phyloP scores from a whole-genome alignment of 1,140 invertebrate genomes.

The Drosophila simulans region DNA sequence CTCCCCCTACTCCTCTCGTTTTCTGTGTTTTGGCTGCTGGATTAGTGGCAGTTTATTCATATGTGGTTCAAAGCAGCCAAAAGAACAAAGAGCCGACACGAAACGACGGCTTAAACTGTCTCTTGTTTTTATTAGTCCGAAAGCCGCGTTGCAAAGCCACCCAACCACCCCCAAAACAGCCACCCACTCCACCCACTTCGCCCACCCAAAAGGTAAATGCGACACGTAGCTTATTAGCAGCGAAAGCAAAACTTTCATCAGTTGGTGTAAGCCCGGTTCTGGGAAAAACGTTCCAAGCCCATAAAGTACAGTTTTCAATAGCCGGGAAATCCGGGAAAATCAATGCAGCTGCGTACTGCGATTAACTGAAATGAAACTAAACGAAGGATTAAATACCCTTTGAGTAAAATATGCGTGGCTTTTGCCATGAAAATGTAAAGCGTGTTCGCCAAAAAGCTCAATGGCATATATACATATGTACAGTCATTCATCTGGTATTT shows the following conservation, averaged over 20 bases:
- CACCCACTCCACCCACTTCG: background rate
- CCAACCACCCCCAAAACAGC: background rate
- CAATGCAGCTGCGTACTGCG: slow-evolving; percentile 9
- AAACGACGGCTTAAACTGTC: slow-evolving; percentile 55
- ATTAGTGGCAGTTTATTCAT: slow-evolving; percentile 24
- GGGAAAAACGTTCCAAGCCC: slow-evolving; percentile 24
- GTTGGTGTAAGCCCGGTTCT: slow-evolving; percentile 1
- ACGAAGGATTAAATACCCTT: background rate
- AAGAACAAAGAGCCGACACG: slow-evolving; percentile 41
- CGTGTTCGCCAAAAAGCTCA: too few species aligned
- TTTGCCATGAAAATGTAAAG: too few species aligned
- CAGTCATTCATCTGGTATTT: background rate
- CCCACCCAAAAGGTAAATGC: slow-evolving; percentile 33
- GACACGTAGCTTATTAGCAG: slow-evolving; percentile 52
- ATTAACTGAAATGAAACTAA: background rate
- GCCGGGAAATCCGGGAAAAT: background rate
- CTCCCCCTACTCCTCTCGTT: background rate
- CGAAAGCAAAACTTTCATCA: slow-evolving; percentile 23
- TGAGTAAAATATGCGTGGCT: background rate
- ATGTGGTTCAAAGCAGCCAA: slow-evolving; percentile 24
- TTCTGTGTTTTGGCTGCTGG: background rate
- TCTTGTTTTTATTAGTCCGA: slow-evolving; percentile 62
- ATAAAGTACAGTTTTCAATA: slow-evolving; percentile 37
- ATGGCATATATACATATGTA: background rate
- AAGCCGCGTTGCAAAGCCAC: slow-evolving; percentile 8